Base-by-base conservation (phyloP, 2,888 invertebrate species). In the Andrena trimmerana region DNA sequence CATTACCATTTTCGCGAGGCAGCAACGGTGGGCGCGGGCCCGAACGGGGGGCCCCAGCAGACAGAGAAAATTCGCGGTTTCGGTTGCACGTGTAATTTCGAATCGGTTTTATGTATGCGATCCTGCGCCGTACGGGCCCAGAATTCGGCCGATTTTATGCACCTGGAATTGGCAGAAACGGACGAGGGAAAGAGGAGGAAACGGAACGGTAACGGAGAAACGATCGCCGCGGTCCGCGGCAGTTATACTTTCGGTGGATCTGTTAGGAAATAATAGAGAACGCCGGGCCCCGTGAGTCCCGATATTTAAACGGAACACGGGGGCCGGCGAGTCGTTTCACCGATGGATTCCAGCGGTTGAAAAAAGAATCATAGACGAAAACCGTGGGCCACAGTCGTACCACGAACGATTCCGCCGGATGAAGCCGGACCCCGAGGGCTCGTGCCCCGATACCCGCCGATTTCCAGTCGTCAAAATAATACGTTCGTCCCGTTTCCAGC, bases 391-490 rank as follows among this genome's bases (percentile, higher is more conserved):
- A 54, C 72, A 60, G 33, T 76, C 13, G 73, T 63, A 74, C 29
- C 57, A 27, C 66, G 52, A 60, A 65, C 36, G n/a, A 48, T 48
- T 27, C 54, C 36, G 20, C 52, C 13, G 59, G 52, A 29, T 60
- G 67, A 42, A 42, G 42, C 68, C 10, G 60, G 52, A 52, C 67
- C 88, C 87, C 66, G 75, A 60, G 86, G 88, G 78, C 70, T 60
- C 42, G 63, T 50, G 31, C 57, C 69, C 67, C 89, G 87, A 90
- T 91, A 91, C 89, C 90, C 87, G 82, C 81, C 90, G 90, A 92
- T 92, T 92, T 92, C 68, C 91, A 93, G 91, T 93, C 92, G 93
- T 93, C 92, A 93, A 93, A 93, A 93, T 93, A 93, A 42, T 93
- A 93, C 93, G 92, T 93, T 91, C 90, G 91, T 92, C 87, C 86